A percentile compares a stretch with the other conserved stretches of the same genome.
phyloP scores from a whole-genome alignment of 2,797 vertebrate species.

The Liparis tanakae region DNA sequence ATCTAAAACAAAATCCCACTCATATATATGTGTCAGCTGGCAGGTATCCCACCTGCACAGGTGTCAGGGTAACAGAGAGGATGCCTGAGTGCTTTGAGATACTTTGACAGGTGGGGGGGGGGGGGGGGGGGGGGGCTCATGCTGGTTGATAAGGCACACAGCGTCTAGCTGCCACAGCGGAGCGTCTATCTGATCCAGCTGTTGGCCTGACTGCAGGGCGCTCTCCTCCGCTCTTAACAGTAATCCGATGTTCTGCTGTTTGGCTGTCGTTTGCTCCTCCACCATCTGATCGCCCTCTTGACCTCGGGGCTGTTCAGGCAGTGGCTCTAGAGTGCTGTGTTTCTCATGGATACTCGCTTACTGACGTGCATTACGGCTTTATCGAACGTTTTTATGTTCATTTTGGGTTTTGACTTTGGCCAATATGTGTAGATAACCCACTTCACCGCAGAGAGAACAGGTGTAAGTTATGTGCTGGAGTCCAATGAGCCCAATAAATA shows the following conservation, averaged over 20 bases:
- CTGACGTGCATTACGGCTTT: constrained; percentile 8
- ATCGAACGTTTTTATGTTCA: background rate
- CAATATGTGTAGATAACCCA: background rate
- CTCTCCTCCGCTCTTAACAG: constrained; percentile 57
- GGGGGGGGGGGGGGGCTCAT: constrained; percentile 43
- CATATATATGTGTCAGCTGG: constrained; percentile 21
- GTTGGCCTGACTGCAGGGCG: constrained; percentile 60
- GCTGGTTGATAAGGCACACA: constrained; percentile 58
- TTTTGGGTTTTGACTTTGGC: background rate
- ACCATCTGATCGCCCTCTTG: constrained; percentile 64
- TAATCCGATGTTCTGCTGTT: constrained; percentile 79
- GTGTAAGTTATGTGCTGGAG: background rate
- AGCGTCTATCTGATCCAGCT: constrained; percentile 72
- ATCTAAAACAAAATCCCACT: constrained; percentile 19
- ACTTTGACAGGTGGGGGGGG: background rate
- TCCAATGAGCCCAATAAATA: background rate
- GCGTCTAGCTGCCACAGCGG: constrained; percentile 43
- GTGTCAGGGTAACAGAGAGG: constrained; percentile 21
- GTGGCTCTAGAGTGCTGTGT: constrained; percentile 15
- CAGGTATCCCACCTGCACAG: constrained; percentile 24
- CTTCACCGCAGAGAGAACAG: background rate
- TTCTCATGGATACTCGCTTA: constrained; percentile 16
- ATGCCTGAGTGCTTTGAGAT: background rate
- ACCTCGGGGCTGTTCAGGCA: constrained; percentile 22
- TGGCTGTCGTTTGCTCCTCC: constrained; percentile 63